Evolutionary conservation across 37 sponge, comb jelly and placozoan genomes (phyloP), one percentile per base, ranked within the genome.

Genomic region (Diacarnus erythraeanus): DNA sequence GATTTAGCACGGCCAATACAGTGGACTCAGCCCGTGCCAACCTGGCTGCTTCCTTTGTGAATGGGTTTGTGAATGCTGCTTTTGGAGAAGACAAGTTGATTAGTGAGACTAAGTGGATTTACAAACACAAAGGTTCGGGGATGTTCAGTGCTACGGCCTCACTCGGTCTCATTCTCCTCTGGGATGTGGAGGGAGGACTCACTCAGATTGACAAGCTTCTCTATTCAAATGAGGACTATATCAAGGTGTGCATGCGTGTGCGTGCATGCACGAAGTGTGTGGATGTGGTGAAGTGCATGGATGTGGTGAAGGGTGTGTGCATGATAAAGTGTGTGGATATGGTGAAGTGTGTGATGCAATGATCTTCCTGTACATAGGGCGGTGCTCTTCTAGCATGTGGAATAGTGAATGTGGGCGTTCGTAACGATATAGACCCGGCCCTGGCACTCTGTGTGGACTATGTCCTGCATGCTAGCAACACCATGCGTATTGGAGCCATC

Each of bases 71-170:
- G 21, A 98, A 98, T 80, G 89, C 89, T 66, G 96, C 83, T 17
- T 98, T 96, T 86, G 94, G 94, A 40, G 75, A 75, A 36, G 99
- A 98, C 86, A 98, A 98, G 77, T 75, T 94, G 22, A 79, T 96
- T 31, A 84, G 83, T 34, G 92, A 93, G 44, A 94, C 88, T 12
- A 93, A 96, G 84, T 97, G 97, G 97, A 86, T 97, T 29, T 94
- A 97, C 84, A 94, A 94, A 80, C 81, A 97, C 88, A 97, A 97
- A 81, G 76, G 74, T 36, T 34, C 35, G 80, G 97, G 99, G 17
- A 98, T 98, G 99, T 54, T 98, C 80, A 96, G 96, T 89, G 99
- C 99, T 25, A 94, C 96, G 0, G 99, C 99, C 41, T 95, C 99
- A 18, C 92, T 98, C 15, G 99, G 99, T 0, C 96, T 98, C 22